Percentiles rank a stretch among this genome's conserved stretches.
These are phyloP conservation scores for Onthophagus sagittarius DNA, from an alignment of 2,888 invertebrate species.

Conservation along the genomic window DNA sequence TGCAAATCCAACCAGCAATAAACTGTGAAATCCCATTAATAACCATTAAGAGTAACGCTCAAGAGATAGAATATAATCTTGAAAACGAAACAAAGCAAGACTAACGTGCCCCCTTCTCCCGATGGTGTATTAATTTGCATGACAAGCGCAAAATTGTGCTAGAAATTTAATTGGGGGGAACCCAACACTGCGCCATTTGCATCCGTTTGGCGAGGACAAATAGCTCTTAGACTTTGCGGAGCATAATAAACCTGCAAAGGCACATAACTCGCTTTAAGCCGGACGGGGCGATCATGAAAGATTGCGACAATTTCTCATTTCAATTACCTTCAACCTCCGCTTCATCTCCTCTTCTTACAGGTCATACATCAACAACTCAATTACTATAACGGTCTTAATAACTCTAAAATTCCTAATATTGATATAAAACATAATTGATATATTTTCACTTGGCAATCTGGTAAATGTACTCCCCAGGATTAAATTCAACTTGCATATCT, in stretches of 20 bases:
- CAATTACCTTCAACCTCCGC: slow-evolving; percentile 17
- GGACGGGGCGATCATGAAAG: slow-evolving; percentile 1
- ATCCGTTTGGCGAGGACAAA: background rate
- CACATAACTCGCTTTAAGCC: background rate
- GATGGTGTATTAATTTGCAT: background rate
- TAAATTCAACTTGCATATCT: background rate
- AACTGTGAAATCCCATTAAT: background rate
- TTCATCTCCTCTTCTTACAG: background rate
- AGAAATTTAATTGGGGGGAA: background rate
- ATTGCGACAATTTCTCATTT: slow-evolving; percentile 19
- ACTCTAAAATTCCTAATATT: no score
- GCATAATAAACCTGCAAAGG: background rate
- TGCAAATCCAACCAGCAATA: background rate
- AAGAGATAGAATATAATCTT: background rate
- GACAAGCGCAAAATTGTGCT: background rate
- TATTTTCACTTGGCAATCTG: background rate
- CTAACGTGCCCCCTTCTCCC: background rate
- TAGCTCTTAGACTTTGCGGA: background rate
- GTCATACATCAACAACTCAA: background rate
- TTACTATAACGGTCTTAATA: background rate
- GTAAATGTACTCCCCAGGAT: background rate
- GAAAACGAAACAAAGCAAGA: background rate
- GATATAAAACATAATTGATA: background rate
- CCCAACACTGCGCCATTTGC: background rate
- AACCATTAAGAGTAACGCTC: background rate